Percentiles rank a stretch among this genome's conserved stretches.
Conservation (phyloP, 2,888 invertebrate genomes). For the Noctuana brunneofusca region DNA sequence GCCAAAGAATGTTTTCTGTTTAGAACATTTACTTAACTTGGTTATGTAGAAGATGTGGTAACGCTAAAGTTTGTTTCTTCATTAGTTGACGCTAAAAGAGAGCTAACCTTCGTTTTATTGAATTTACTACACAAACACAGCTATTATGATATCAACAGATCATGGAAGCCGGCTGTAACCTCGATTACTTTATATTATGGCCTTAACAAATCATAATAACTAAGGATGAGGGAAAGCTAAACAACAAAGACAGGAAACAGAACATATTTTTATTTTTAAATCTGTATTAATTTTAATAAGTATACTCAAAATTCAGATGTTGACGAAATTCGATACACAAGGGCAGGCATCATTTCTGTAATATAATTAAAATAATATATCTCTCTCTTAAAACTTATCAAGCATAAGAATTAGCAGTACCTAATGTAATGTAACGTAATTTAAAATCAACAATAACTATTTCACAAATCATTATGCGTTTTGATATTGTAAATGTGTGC, state of each 20-base stretch:
- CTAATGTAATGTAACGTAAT: too few relatives aligned
- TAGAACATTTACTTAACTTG: too few relatives aligned
- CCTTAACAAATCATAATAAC: conserved; percentile 23
- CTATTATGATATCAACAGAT: neutral
- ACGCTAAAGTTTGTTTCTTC: neutral
- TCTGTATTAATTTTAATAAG: neutral
- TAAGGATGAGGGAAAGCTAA: conserved; percentile 42
- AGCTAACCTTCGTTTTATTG: neutral
- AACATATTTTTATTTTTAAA: conserved; percentile 2
- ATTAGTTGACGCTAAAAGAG: neutral
- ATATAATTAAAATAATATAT: too few relatives aligned
- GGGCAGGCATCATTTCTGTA: neutral
- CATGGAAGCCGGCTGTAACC: neutral
- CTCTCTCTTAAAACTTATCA: too few relatives aligned
- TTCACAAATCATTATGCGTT: too few relatives aligned
- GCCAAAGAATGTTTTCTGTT: too few relatives aligned
- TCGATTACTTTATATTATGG: neutral
- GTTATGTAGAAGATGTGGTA: neutral
- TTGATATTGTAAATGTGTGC: too few relatives aligned
- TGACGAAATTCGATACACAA: neutral
- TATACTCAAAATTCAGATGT: neutral
- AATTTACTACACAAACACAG: too few relatives aligned
- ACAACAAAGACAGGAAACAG: conserved; percentile 26
- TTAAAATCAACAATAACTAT: too few relatives aligned
- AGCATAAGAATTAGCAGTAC: too few relatives aligned